A percentile compares a stretch with the other conserved stretches of the same genome.
Conservation (phyloP, 2,113 vertebrate genomes). For the Microtus pennsylvanicus region DNA sequence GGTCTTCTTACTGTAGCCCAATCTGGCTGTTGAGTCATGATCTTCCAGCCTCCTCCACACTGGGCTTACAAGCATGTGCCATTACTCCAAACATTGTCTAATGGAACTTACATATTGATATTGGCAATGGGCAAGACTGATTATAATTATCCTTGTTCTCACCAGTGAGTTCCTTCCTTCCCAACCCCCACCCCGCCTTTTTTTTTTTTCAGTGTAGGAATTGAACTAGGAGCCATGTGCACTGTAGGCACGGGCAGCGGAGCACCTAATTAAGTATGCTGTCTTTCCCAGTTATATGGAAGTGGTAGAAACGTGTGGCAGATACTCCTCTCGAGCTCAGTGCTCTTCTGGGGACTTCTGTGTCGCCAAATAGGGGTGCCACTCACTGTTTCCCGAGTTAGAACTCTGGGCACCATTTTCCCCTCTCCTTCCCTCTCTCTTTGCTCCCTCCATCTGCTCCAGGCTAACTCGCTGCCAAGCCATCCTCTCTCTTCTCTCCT, state of each 20-base stretch:
- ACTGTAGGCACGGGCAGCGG: not conserved
- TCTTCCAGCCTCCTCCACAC: not conserved
- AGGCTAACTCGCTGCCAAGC: not conserved
- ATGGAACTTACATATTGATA: not conserved
- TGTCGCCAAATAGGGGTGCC: not conserved
- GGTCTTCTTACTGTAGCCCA: not conserved
- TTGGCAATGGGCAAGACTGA: not conserved
- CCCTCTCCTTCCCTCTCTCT: no score
- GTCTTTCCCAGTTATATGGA: not conserved
- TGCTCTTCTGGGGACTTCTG: not conserved
- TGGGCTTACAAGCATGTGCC: no score
- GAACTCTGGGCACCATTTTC: not conserved
- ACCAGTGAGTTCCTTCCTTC: not conserved
- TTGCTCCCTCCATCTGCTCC: not conserved
- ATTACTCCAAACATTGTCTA: not conserved
- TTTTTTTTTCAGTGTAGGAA: not conserved
- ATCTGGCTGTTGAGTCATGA: not conserved
- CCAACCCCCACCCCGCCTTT: not conserved
- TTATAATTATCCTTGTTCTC: not conserved
- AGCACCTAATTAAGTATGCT: conserved; percentile 5
- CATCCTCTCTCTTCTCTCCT: not conserved
- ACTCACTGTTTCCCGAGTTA: not conserved
- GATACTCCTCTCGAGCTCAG: not conserved
- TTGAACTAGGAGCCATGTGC: not conserved
- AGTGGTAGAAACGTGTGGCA: not conserved